Base-by-base conservation (phyloP, 2,888 invertebrate genomes). In the Prosapia bicincta region DNA sequence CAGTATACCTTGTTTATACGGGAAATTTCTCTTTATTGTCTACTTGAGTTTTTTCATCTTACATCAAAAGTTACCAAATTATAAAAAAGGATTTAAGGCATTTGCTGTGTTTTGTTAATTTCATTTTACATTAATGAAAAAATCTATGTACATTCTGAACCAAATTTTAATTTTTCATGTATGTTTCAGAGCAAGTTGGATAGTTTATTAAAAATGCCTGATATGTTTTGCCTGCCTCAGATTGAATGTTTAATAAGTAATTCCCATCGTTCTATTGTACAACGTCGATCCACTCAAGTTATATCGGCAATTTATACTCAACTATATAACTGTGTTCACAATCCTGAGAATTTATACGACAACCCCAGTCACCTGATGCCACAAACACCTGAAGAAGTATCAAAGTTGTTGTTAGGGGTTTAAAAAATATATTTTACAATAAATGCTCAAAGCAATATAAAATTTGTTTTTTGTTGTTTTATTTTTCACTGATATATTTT, bases 281-380 rank as follows among this genome's bases (percentile, higher is more conserved):
- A 94, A 82, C 92, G 90, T 82, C 88, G 94, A 80, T 90, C 97
- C 0, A 93, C 94, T 84, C 93, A 94, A 85, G 93, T 97, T 3
- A 92, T 98, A 79, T 88, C 93, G 76, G 93, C 95, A 26, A 95
- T 97, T 81, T 98, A 97, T 84, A 90, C 90, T 79, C 95, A 96
- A 84, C 88, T 98, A 26, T 93, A 94, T 84, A 89, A 92, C 79
- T 91, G 92, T 66, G 92, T 97, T 32, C 88, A 92, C 82, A 90
- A 96, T 84, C 90, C 93, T 0, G 85, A 85, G 25, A 96, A 96
- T 87, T 89, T 91, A 3, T 96, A 96, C 85, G 87, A 88, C 82
- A 92, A 93, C 83, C 92, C 94, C 0, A 87, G 88, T 25, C 85
- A 87, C 66, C 88, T 96, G 81, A 91, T 96, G 76, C 88, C 89